Base-by-base conservation (phyloP, 2,797 vertebrate species). In the Phataginus tetradactyla region DNA sequence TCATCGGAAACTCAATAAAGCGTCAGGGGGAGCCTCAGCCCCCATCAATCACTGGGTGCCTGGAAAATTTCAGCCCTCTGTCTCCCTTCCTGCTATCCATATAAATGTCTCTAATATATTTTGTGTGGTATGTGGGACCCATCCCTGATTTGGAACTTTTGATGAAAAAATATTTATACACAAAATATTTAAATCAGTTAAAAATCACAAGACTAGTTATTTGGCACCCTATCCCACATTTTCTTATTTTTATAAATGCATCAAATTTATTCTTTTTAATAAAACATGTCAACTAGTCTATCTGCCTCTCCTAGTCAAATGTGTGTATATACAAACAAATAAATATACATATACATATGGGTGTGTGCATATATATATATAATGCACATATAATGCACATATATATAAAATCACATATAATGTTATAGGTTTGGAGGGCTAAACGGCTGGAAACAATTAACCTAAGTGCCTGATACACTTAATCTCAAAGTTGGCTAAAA, bases 1-100 rank as follows among this genome's bases (percentile, higher is more conserved):
- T 99, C 99, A 99, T 99, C 99, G 99, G 99, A 99, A 99, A 99
- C 99, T 99, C 99, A 99, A 99, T 99, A 99, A 99, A 99, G 99
- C 99, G 99, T 99, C 99, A 99, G 98, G 98, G 98, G 98, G 97
- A 99, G 98, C 98, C 99, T 98, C 98, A 98, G 98, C 98, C 97
- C 98, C 99, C 99, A 99, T 99, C 99, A 99, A 99, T 99, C 99
- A 99, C 98, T 45, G 98, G 98, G 99, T 99, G 99, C 99, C 99
- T 99, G 99, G 99, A 99, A 99, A 99, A 99, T 99, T 98, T 99
- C 98, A 98, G 99, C 99, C 99, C 98, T 98, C 98, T 98, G 97
- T 98, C 98, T 98, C 98, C 98, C 97, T 99, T 99, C 99, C 99
- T 99, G 99, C 99, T 99, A 99, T 99, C 99, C 99, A 99, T 99